A percentile compares a stretch with the other conserved stretches of the same genome.
These are phyloP conservation scores for Prionace glauca DNA, from an alignment of 2,797 vertebrate genomes.

Conservation along the genomic window DNA sequence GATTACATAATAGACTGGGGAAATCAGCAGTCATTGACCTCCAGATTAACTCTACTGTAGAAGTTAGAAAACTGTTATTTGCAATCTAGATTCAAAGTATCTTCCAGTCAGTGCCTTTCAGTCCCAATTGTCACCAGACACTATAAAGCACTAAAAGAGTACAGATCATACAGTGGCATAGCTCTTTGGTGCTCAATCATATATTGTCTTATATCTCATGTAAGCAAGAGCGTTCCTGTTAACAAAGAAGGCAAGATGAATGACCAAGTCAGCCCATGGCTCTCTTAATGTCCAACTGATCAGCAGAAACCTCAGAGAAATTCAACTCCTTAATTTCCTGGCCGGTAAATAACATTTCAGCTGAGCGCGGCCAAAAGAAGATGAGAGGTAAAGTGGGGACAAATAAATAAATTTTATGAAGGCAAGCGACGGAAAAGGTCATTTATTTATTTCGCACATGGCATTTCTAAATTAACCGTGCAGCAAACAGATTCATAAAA, in stretches of 20 bases:
- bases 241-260: not conserved
- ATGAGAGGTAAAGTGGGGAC: not conserved
- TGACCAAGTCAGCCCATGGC: not conserved
- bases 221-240: not conserved
- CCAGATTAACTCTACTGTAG: not conserved
- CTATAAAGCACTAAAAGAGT: not conserved
- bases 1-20: constrained; percentile 3
- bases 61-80: not conserved
- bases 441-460: not conserved
- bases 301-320: not conserved
- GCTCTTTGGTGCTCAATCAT: not conserved
- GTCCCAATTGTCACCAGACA: not conserved
- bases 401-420: not conserved
- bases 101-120: not conserved
- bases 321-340: too few relatives aligned
- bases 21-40: not conserved
- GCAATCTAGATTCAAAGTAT: not conserved
- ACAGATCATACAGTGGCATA: not conserved
- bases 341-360: not conserved
- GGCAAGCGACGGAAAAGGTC: not conserved
- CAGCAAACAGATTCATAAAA: not conserved
- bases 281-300: not conserved
- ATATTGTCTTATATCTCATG: not conserved
- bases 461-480: not conserved
- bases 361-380: not conserved